Evolutionary conservation across 2,797 vertebrate species (phyloP).

Genomic region (Lophius americanus): DNA sequence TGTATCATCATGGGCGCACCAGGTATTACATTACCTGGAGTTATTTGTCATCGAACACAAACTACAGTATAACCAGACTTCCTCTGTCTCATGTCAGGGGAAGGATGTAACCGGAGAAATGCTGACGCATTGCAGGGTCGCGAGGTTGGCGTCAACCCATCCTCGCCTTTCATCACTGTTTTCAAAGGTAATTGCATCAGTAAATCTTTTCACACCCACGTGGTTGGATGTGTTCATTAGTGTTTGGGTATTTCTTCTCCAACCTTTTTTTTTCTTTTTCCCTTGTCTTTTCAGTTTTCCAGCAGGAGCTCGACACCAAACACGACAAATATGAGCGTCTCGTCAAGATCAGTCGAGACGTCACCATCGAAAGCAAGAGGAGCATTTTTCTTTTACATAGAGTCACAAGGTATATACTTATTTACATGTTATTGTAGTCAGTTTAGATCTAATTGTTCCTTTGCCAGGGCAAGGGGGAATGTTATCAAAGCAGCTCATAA

Average conservation of each 20-base stretch:
- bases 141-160: conserved; percentile 71
- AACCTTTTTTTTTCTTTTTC: background rate
- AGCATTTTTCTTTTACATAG: conserved; percentile 96
- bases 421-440: background rate
- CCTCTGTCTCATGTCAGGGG: conserved; percentile 61
- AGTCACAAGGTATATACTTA: conserved; percentile 87
- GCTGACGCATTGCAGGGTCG: conserved; percentile 79
- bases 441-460: background rate
- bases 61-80: background rate
- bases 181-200: conserved; percentile 84
- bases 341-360: conserved; percentile 94
- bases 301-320: conserved; percentile 92
- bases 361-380: conserved; percentile 98
- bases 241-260: background rate
- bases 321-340: conserved; percentile 96
- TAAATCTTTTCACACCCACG: background rate
- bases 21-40: background rate
- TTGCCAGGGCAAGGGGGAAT: background rate
- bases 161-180: conserved; percentile 84
- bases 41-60: background rate
- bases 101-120: conserved; percentile 84
- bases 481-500: background rate
- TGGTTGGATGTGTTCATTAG: background rate
- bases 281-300: conserved; percentile 83
- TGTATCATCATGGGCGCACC: background rate